Percentiles rank a stretch among this genome's conserved stretches.
phyloP scores from a whole-genome alignment of 2,888 invertebrate species.

The Drosophila demipolita region DNA sequence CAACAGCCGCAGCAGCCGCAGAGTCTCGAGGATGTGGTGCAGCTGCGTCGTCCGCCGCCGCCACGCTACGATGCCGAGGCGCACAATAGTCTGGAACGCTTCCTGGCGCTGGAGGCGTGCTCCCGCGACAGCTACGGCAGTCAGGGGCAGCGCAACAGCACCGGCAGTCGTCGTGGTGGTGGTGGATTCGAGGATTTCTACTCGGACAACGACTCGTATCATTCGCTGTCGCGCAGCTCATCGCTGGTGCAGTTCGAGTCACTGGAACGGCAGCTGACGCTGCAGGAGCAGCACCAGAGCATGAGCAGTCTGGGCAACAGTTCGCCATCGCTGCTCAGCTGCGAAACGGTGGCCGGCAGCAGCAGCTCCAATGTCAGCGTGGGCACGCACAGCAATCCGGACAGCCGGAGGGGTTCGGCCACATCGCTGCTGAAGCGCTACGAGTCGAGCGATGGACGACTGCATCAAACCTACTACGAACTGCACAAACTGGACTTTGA shows the following conservation, averaged over 20 bases:
- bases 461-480: conserved; percentile 84
- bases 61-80: conserved; percentile 62
- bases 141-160: conserved; percentile 74
- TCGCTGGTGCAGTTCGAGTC: conserved; percentile 94
- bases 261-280: conserved; percentile 89
- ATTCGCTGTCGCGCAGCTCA: conserved; percentile 91
- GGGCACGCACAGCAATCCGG: conserved; percentile 73
- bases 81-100: conserved; percentile 77
- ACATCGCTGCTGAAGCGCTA: conserved; percentile 82
- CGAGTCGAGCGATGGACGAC: conserved; percentile 82
- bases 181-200: conserved; percentile 83
- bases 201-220: conserved; percentile 85
- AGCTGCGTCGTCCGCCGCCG: conserved; percentile 63
- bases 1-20: conserved; percentile 34
- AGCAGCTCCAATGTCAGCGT: conserved; percentile 45
- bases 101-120: conserved; percentile 72
- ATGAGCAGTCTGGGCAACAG: conserved; percentile 83
- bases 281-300: conserved; percentile 85
- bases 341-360: conserved; percentile 62
- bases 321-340: conserved; percentile 83
- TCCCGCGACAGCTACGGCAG: conserved; percentile 74
- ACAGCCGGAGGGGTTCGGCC: conserved; percentile 81
- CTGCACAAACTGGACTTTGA: conserved; percentile 83
- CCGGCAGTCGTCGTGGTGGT: conserved; percentile 77
- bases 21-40: conserved; percentile 71